Conservation (phyloP, 2,797 vertebrate genomes). For the Dendrocincla tyrannina region DNA sequence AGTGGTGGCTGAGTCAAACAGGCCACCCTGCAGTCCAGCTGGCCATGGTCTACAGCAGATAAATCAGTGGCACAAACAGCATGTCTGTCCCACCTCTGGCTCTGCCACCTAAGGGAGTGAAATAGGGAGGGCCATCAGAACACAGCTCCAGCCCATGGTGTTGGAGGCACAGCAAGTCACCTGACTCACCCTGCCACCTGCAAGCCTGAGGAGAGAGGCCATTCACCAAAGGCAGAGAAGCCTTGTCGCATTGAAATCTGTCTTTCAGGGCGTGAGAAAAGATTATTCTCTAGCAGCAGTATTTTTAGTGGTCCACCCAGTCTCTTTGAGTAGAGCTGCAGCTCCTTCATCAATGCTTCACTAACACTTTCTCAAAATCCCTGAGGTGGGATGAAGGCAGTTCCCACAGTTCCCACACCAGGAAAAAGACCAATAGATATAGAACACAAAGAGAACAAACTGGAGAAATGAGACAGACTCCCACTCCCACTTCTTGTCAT, state of each 20-base stretch:
- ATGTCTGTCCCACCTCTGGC: background rate
- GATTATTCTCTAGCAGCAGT: background rate
- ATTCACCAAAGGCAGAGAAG: background rate
- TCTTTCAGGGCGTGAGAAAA: background rate
- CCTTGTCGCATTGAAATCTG: background rate
- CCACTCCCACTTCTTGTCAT: background rate
- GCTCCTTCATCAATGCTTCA: background rate
- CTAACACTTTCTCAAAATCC: background rate
- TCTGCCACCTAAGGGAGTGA: background rate
- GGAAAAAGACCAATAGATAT: background rate
- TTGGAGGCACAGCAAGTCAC: background rate
- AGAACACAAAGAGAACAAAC: background rate
- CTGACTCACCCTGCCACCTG: background rate
- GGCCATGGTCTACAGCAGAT: background rate
- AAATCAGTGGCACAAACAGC: background rate
- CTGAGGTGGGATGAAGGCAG: background rate
- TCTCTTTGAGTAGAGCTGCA: background rate
- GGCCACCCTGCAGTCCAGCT: background rate
- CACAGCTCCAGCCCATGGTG: background rate
- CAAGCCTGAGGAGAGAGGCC: background rate
- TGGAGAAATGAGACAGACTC: background rate
- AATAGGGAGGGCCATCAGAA: background rate
- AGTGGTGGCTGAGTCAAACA: background rate
- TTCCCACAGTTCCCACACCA: background rate
- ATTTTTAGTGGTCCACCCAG: background rate